A percentile compares a stretch with the other conserved stretches of the same genome.
These are phyloP conservation scores for Protonibea diacanthus DNA, from an alignment of 2,797 vertebrate genomes.

Conservation along the genomic window DNA sequence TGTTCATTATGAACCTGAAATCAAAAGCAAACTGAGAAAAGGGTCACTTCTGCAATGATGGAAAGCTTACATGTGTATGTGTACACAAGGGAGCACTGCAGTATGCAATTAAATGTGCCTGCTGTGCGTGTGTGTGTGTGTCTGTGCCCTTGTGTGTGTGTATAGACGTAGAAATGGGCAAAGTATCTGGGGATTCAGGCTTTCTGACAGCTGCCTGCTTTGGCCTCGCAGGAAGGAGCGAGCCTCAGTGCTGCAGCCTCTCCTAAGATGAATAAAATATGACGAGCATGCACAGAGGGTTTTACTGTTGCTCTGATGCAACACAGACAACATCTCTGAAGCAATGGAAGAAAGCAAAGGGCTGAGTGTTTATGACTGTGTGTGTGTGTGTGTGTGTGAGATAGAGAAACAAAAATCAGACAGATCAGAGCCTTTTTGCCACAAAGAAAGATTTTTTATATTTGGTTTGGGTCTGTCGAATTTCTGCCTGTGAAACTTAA, in stretches of 20 bases:
- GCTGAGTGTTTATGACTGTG: conserved; percentile 13
- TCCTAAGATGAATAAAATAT: conserved; percentile 86
- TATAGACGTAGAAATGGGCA: conserved; percentile 53
- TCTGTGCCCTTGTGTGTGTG: conserved; percentile 22
- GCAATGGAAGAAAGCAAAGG: conserved; percentile 27
- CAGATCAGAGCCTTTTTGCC: not conserved
- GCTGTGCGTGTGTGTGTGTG: conserved; percentile 11
- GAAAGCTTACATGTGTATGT: conserved; percentile 31
- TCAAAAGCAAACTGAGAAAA: conserved; percentile 45
- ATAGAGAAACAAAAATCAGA: conserved; percentile 22
- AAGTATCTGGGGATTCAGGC: conserved; percentile 64
- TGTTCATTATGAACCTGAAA: not conserved
- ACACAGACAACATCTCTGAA: conserved; percentile 63
- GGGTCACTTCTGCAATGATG: conserved; percentile 36
- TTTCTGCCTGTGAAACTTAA: conserved; percentile 19
- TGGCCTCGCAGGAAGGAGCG: conserved; percentile 64
- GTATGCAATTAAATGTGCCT: conserved; percentile 33
- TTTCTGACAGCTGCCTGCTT: conserved; percentile 73
- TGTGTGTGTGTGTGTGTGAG: conserved; percentile 1
- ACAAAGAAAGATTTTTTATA: too few relatives aligned
- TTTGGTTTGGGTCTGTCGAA: not conserved
- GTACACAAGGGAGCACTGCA: conserved; percentile 25
- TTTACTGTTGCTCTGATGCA: conserved; percentile 74
- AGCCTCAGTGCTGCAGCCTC: conserved; percentile 67
- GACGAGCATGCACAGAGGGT: conserved; percentile 64